Evolutionary conservation across 2,888 invertebrate species (phyloP).

Genomic region (Leptogaster cylindrica): DNA sequence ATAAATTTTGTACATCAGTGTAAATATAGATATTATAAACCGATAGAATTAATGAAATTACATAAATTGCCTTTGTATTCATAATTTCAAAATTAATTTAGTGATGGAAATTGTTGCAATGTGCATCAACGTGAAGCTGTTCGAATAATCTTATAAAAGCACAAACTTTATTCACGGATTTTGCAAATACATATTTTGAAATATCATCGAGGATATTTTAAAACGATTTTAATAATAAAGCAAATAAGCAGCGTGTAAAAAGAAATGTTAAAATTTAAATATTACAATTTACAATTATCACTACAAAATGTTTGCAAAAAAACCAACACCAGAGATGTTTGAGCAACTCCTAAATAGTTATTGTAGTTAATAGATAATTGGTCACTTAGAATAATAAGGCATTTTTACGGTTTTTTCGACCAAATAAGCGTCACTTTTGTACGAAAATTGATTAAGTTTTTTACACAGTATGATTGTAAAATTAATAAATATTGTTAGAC

Average conservation of each 20-base stretch:
- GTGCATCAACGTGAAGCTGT: no score
- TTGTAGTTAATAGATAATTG: not conserved
- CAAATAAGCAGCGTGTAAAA: not conserved
- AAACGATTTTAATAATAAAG: no score
- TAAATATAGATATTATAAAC: no score
- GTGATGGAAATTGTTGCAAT: no score
- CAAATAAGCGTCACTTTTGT: slow-evolving; percentile 17
- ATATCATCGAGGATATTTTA: no score
- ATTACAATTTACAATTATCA: not conserved
- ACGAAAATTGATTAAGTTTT: slow-evolving; percentile 28
- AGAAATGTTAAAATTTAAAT: not conserved
- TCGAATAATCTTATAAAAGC: no score
- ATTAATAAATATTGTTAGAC: not conserved
- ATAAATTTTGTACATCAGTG: no score
- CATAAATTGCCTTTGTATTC: no score
- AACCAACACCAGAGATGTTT: not conserved
- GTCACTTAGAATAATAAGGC: not conserved
- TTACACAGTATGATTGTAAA: not conserved
- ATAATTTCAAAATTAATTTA: no score
- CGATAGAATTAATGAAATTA: no score
- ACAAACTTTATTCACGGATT: no score
- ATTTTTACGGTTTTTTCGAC: slow-evolving; percentile 38
- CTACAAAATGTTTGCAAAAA: not conserved
- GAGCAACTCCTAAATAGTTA: slow-evolving; percentile 6
- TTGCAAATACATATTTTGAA: no score